Percentiles rank a stretch among this genome's conserved stretches.
These are phyloP conservation scores for Heliconius aoede DNA, from an alignment of 2,888 invertebrate genomes.

Conservation along the genomic window DNA sequence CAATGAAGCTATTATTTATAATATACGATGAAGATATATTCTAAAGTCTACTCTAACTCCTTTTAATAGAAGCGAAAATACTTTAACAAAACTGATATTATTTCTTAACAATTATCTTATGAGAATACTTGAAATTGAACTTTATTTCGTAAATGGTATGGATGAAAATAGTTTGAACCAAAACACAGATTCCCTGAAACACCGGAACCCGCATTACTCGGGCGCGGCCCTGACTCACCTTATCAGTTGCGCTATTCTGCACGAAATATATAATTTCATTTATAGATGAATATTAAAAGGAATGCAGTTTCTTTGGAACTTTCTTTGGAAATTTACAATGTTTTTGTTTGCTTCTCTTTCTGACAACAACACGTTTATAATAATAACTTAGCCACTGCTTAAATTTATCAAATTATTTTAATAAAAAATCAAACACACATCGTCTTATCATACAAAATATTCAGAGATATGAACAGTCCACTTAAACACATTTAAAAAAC, in stretches of 20 bases:
- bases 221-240: constrained; percentile 68
- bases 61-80: not conserved
- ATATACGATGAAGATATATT: constrained; percentile 11
- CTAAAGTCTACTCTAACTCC: constrained; percentile 11
- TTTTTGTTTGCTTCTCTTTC: too few relatives aligned
- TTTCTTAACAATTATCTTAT: constrained; percentile 20
- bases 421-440: too few relatives aligned
- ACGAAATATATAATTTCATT: constrained; percentile 10
- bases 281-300: not conserved
- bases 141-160: not conserved
- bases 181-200: constrained; percentile 54
- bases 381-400: too few relatives aligned
- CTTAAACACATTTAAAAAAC: too few relatives aligned
- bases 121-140: not conserved
- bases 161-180: constrained; percentile 29
- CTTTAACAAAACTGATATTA: not conserved
- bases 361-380: too few relatives aligned
- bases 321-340: too few relatives aligned
- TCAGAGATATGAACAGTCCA: too few relatives aligned
- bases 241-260: constrained; percentile 56
- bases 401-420: too few relatives aligned
- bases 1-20: constrained; percentile 37
- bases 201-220: constrained; percentile 70
- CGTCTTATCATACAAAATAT: too few relatives aligned
- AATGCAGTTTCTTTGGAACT: not conserved